These are phyloP conservation scores for Neoaliturus tenellus DNA, from an alignment of 2,888 invertebrate genomes.

Conservation along the genomic window DNA sequence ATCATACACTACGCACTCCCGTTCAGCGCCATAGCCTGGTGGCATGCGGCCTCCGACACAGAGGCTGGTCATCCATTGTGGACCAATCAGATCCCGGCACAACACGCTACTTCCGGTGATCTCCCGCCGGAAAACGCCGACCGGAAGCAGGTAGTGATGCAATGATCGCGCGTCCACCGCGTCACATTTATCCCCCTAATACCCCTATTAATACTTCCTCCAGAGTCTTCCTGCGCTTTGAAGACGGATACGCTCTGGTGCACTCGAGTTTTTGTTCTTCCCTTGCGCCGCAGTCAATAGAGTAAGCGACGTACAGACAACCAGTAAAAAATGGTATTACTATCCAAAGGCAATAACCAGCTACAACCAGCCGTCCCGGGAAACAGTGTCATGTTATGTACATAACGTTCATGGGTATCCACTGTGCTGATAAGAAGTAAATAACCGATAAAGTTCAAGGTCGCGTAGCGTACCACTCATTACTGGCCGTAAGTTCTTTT, in stretches of 20 bases:
- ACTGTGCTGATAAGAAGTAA: neutral
- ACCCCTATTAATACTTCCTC: slow-evolving; percentile 15
- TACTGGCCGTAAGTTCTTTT: no score
- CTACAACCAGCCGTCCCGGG: neutral
- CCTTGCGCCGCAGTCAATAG: neutral
- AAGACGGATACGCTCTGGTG: neutral
- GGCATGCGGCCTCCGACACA: neutral
- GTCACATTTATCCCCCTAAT: neutral
- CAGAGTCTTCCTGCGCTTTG: slow-evolving; percentile 32
- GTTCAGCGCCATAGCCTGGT: neutral
- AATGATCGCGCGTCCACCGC: slow-evolving; percentile 29
- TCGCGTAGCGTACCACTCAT: no score
- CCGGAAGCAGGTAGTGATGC: slow-evolving; percentile 35
- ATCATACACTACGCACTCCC: neutral
- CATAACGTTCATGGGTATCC: no score
- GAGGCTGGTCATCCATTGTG: neutral
- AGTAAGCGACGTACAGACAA: neutral
- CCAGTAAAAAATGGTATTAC: no score
- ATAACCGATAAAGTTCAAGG: neutral
- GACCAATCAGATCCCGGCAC: slow-evolving; percentile 11
- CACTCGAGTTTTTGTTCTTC: neutral
- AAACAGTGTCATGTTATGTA: neutral
- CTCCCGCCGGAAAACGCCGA: neutral
- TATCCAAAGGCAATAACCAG: neutral
- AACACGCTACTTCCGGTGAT: slow-evolving; percentile 37